Conservation (phyloP, 2,797 vertebrate species). For the Petrocephalus schoutedeni region DNA sequence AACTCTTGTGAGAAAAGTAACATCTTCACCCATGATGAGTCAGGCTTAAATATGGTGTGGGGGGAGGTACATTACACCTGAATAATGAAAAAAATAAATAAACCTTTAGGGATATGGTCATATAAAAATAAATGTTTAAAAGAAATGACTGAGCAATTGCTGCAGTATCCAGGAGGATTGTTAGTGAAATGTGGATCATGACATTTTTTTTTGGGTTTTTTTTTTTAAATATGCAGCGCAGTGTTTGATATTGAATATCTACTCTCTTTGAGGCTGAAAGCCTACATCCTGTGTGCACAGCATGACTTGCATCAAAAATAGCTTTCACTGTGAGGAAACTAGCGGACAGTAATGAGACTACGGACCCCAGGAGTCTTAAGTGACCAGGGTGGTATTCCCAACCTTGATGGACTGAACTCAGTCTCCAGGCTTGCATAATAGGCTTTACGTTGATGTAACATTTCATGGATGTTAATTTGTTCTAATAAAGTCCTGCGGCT, state of each 20-base stretch:
- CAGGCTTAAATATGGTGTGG: not conserved
- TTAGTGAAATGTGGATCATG: not conserved
- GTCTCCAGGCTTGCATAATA: not conserved
- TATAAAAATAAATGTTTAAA: not conserved
- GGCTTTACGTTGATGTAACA: not conserved
- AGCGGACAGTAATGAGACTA: not conserved
- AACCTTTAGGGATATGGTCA: not conserved
- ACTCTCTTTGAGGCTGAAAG: conserved; percentile 2
- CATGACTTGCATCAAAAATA: not conserved
- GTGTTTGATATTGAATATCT: not conserved
- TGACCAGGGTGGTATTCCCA: not conserved
- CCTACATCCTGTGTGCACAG: not conserved
- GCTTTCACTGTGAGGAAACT: not conserved
- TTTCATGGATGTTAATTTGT: not conserved
- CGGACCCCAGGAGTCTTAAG: not conserved
- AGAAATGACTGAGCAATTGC: not conserved
- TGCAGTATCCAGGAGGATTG: not conserved
- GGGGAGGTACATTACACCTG: not conserved
- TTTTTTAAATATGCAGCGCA: not conserved
- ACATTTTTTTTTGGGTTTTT: not conserved
- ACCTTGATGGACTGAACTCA: not conserved
- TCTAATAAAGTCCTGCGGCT: not conserved
- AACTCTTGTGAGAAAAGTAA: not conserved
- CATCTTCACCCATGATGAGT: not conserved
- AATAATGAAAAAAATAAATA: not conserved